phyloP scores from a whole-genome alignment of 2,797 vertebrate genomes.

The Mycteria americana region DNA sequence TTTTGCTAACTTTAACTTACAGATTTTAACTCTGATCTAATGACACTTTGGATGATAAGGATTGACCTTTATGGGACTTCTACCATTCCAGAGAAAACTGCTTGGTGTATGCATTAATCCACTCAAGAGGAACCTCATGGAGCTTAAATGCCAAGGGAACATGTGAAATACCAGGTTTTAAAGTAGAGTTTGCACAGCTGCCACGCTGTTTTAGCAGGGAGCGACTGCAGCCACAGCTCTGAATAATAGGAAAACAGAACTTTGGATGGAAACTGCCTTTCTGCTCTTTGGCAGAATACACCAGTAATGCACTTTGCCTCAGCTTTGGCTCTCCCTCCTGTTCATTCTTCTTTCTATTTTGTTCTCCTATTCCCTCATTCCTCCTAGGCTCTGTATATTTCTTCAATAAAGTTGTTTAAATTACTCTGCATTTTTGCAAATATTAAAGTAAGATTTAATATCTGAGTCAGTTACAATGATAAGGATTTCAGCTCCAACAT shows the following conservation, averaged over 20 bases:
- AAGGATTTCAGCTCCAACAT: not conserved
- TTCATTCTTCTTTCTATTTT: not conserved
- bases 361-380: not conserved
- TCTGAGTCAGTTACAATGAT: not conserved
- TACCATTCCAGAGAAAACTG: constrained; percentile 19
- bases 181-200: constrained; percentile 41
- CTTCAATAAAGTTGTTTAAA: not conserved
- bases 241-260: not conserved
- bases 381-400: not conserved
- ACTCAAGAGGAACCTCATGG: not conserved
- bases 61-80: constrained; percentile 35
- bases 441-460: not conserved
- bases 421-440: not conserved
- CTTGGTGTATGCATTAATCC: constrained; percentile 16
- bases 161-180: constrained; percentile 41
- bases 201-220: not conserved
- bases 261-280: not conserved
- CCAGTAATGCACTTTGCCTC: not conserved
- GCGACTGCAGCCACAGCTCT: not conserved
- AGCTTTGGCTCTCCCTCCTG: not conserved
- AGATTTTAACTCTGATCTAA: constrained; percentile 17
- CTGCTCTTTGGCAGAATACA: not conserved
- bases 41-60: not conserved
- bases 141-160: constrained; percentile 45
- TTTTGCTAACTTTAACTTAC: not conserved